Conservation (phyloP, 2,888 invertebrate genomes). For the Neelides folsomi region DNA sequence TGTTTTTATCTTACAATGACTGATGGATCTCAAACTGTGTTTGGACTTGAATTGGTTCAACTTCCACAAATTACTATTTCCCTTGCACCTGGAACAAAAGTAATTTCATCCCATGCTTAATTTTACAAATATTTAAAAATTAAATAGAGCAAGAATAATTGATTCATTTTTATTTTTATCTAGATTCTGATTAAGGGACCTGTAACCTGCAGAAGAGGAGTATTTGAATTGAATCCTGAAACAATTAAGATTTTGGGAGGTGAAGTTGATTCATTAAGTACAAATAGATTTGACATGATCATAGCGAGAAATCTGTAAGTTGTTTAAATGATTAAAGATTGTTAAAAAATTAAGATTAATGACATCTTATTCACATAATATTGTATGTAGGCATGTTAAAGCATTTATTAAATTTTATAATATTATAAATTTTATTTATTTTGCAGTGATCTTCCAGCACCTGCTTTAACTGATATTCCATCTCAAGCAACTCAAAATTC, state of each 20-base stretch:
- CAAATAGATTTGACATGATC: slow-evolving; percentile 49
- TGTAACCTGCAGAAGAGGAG: slow-evolving; percentile 54
- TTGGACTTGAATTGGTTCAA: slow-evolving; percentile 56
- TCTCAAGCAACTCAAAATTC: background rate
- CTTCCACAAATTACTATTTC: slow-evolving; percentile 36
- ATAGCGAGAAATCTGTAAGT: slow-evolving; percentile 46
- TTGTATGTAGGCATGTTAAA: too few relatives aligned
- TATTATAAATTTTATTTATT: background rate
- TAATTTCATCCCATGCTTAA: too few relatives aligned
- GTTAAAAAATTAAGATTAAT: too few relatives aligned
- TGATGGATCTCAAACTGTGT: slow-evolving; percentile 57
- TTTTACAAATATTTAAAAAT: too few relatives aligned
- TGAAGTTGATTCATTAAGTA: slow-evolving; percentile 51
- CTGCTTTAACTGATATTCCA: background rate
- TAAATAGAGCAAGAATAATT: too few relatives aligned
- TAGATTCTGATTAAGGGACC: slow-evolving; percentile 56
- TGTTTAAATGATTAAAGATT: background rate
- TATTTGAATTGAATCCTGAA: slow-evolving; percentile 50
- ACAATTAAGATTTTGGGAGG: slow-evolving; percentile 55
- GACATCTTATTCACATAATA: too few relatives aligned
- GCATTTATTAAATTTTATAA: too few relatives aligned
- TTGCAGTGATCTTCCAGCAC: background rate
- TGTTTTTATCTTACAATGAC: slow-evolving; percentile 58
- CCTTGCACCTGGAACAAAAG: slow-evolving; percentile 40
- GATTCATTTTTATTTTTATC: slow-evolving; percentile 32